Base-by-base conservation (phyloP, 1,140 invertebrate genomes). In the Harlomillsia oculata region DNA sequence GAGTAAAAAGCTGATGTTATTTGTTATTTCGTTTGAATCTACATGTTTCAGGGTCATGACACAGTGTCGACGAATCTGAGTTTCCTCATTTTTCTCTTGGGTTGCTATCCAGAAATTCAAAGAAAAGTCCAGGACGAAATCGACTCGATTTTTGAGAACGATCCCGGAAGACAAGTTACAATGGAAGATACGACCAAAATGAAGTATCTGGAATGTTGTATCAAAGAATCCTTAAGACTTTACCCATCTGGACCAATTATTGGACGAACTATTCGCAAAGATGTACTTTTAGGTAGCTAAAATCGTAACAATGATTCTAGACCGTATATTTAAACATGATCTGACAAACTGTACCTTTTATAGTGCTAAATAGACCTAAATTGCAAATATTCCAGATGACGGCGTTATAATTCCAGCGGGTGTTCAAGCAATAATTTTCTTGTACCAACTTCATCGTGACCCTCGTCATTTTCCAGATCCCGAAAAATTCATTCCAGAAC, bases 241-340 rank as follows among this genome's bases (percentile, higher is more conserved):
- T 82, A 76, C 68, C 81, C 82, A 14, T 77, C 78, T 53, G 80
- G 82, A 16, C 82, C 82, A 11, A 63, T 76, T 29, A 75, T 82
- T 52, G 67, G 59, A 11, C 67, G 78, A 61, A 26, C 37, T 36
- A 54, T 78, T 34, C 62, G 53, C 56, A 65, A 75, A 66, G 74
- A 75, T 41, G 36, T 70, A 2, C 49, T 68, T 54, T 46, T 73
- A 20, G 70, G 73, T 53, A n/a, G 5, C 13, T 4, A 26, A 8
- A 21, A 21, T 1, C 14, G 20, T 5, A 18, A 16, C 2, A 2
- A 20, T 16, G 2, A 20, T 40, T 40, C 18, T 8, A 11, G 5
- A 2, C 14, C 4, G 11, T 16, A 40, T 1, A 2, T 16, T 9
- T 40, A 11, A 20, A 21, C 18, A 4, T 11, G 25, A 6, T 41